Base-by-base conservation (phyloP, 1,140 invertebrate genomes). In the Lanistes nyassanus region DNA sequence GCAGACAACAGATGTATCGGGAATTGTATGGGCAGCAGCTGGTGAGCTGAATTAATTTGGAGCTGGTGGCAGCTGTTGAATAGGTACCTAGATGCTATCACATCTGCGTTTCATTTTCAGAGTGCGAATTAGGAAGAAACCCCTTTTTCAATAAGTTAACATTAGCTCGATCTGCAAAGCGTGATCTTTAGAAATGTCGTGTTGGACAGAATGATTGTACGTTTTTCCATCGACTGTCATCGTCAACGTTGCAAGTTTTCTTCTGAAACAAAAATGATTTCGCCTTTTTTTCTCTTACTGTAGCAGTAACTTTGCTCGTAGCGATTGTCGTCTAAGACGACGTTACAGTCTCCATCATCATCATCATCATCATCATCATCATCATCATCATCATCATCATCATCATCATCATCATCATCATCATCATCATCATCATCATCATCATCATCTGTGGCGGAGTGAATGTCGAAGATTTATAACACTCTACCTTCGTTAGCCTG, bases 361-460 rank as follows among this genome's bases (percentile, higher is more conserved):
- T 64, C 21, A 31, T 23, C 31, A 64, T 64, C 62, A 64, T 64
- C 62, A 64, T 64, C 62, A 64, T 64, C 62, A 64, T 64, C 62
- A 64, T 64, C 62, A 64, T 64, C 62, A 64, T 64, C 62, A 64
- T 64, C 62, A 64, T 64, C 62, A 64, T 64, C 62, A 64, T 64
- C 62, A 64, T 64, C 62, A 64, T 64, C 62, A 64, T 64, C 62
- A 64, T 64, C 62, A 64, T 64, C 62, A 64, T 64, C 62, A 64
- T 64, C 62, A 64, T 64, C 62, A 64, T 64, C 62, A 64, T 64
- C 62, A 64, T 64, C 62, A 64, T 64, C 62, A 64, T 64, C 62
- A 64, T 31, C 31, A 64, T 64, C 62, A 64, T 64, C 31, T n/a
- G 53, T 55, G n/a, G n/a, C n/a, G 53, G 53, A 55, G 13, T 55